Conservation (phyloP, 53 echinoderm and acorn worm genomes). For the Zoroaster sp. region DNA sequence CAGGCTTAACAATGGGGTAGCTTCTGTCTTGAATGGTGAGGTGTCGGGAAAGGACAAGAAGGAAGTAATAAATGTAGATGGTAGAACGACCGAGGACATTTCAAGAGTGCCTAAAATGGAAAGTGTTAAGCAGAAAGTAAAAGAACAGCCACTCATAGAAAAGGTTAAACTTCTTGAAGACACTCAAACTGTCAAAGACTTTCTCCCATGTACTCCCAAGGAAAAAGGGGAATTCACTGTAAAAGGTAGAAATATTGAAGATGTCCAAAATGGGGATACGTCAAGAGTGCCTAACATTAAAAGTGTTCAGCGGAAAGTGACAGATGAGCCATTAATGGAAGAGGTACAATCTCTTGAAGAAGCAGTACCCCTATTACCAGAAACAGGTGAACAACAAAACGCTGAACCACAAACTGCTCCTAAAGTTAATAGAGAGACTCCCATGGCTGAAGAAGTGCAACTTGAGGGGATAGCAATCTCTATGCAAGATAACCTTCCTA, state of each 20-base stretch:
- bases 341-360: slow-evolving; percentile 1
- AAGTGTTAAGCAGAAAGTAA: too few relatives aligned
- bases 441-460: background rate
- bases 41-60: background rate
- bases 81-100: background rate
- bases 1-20: background rate
- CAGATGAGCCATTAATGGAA: background rate
- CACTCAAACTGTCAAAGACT: background rate
- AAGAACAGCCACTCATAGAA: background rate
- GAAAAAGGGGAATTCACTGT: background rate
- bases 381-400: background rate
- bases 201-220: background rate
- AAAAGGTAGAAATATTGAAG: background rate
- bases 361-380: background rate
- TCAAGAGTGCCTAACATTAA: background rate
- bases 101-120: background rate
- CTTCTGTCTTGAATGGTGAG: background rate
- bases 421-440: background rate
- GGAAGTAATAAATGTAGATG: background rate
- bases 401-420: background rate
- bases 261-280: background rate
- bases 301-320: background rate
- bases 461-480: slow-evolving; percentile 11
- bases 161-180: background rate
- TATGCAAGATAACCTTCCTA: slow-evolving; percentile 40